Conservation (phyloP, 2,888 invertebrate genomes). For the Leuctra nigra region DNA sequence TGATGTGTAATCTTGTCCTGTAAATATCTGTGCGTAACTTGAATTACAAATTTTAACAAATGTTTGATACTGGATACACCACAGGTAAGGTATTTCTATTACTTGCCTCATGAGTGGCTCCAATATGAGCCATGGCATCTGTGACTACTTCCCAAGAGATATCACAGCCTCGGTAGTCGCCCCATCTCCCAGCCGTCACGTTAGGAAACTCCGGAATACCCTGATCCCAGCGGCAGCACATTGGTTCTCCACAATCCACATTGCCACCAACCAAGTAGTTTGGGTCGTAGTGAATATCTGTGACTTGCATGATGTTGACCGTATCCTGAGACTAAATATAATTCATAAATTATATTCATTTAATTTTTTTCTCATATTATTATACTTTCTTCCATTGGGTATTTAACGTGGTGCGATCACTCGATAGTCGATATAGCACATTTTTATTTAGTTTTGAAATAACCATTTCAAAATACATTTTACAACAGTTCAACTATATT, state of each 20-base stretch:
- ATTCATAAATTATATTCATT: too few relatives aligned
- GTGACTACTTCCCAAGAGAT: slow-evolving; percentile 61
- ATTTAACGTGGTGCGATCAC: too few relatives aligned
- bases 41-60: too few relatives aligned
- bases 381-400: too few relatives aligned
- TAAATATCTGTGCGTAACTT: too few relatives aligned
- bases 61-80: too few relatives aligned
- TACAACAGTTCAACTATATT: too few relatives aligned
- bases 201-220: slow-evolving; percentile 38
- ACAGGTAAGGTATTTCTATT: neutral
- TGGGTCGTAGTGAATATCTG: slow-evolving; percentile 76
- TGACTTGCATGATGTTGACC: slow-evolving; percentile 54
- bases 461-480: too few relatives aligned
- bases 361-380: too few relatives aligned
- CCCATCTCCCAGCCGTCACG: slow-evolving; percentile 67
- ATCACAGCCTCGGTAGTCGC: slow-evolving; percentile 73
- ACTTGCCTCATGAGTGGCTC: slow-evolving; percentile 46
- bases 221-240: slow-evolving; percentile 66
- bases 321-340: slow-evolving; percentile 7
- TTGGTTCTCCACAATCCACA: slow-evolving; percentile 64
- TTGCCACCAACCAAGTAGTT: slow-evolving; percentile 59
- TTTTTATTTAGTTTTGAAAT: too few relatives aligned
- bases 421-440: too few relatives aligned
- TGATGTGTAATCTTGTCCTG: too few relatives aligned
- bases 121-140: slow-evolving; percentile 56